Conservation (phyloP, 1,140 invertebrate genomes). For the Triops longicaudatus region DNA sequence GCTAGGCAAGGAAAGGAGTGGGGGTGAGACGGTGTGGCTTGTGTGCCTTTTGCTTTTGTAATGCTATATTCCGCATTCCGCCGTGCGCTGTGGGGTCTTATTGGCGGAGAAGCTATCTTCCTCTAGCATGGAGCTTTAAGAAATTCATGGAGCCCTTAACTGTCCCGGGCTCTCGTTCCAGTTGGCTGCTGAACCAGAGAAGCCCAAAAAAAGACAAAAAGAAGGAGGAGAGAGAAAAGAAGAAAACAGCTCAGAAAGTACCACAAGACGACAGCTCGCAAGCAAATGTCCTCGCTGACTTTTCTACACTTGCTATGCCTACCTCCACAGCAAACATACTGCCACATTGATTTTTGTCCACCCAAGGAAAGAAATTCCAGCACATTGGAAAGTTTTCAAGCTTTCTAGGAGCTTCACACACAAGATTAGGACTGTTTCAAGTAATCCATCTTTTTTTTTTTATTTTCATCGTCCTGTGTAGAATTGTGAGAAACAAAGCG, state of each 20-base stretch:
- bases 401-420: background rate
- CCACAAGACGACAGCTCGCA: slow-evolving; percentile 13
- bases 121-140: background rate
- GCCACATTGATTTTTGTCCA: background rate
- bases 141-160: slow-evolving; percentile 18
- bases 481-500: slow-evolving; percentile 91
- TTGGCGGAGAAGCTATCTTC: slow-evolving; percentile 14
- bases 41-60: slow-evolving; percentile 10
- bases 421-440: no score
- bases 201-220: background rate
- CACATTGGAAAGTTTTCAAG: background rate
- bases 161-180: background rate
- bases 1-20: background rate
- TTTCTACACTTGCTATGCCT: background rate
- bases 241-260: background rate
- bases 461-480: slow-evolving; percentile 41
- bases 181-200: slow-evolving; percentile 12
- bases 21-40: background rate
- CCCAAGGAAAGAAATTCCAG: background rate
- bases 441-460: background rate
- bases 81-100: background rate
- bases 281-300: slow-evolving; percentile 11
- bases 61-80: background rate
- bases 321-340: background rate
- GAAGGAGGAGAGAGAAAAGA: background rate